Base-by-base conservation (phyloP, 2,888 invertebrate species). In the Acanthosepion pharaonis region DNA sequence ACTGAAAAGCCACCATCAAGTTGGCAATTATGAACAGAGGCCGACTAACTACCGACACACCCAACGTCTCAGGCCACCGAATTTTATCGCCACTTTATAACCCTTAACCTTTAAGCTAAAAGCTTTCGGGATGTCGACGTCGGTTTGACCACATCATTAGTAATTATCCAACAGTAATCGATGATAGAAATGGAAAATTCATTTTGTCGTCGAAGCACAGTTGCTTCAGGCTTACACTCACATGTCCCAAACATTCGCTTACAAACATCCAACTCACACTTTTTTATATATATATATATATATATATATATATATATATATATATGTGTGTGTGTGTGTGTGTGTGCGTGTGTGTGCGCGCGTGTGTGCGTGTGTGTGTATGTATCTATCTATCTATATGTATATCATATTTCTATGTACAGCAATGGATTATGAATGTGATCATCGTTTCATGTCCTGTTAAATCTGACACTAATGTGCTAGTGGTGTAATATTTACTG, bases 81-180 rank as follows among this genome's bases (percentile, higher is more conserved):
- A 78, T 78, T 78, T 78, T 78, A 78, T 78, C 78, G 78, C 78
- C 33, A 78, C 78, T 78, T 78, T 78, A 78, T 78, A 33, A 78
- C n/a, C 78, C 33, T 78, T 78, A 78, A 78, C 78, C 78, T 78
- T 78, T 78, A 78, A 78, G 78, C 78, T 78, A 78, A 78, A 78
- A 78, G 78, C 78, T 78, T 78, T 78, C 33, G 15, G 78, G n/a
- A 78, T 33, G n/a, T 78, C 78, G 15, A 78, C 78, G 78, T 78
- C 33, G 20, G 78, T 78, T 78, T 78, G 78, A 33, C 78, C 78
- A 78, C 78, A 78, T 78, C 78, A 78, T 78, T 78, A 78, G 78
- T 78, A 78, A 78, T 78, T 78, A 78, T 78, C 78, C 11, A 15
- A 4, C n/a, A 5, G 78, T 78, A 78, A 78, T 78, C 78, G 78